phyloP scores from a whole-genome alignment of 2,888 invertebrate species.

The Eugnorisma glareosa region DNA sequence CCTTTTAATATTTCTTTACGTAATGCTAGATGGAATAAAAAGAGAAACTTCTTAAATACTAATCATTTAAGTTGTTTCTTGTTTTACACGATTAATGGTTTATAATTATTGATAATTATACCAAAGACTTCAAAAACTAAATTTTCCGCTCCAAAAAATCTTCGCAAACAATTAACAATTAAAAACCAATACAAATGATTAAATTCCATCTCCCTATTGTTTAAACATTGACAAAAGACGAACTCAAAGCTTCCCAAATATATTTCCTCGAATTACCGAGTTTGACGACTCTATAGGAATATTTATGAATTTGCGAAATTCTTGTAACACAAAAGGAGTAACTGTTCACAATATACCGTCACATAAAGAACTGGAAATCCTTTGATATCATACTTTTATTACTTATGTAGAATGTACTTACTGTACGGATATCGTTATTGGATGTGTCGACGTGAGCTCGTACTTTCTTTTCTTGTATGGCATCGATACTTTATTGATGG shows the following conservation, averaged over 20 bases:
- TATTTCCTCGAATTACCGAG: conserved; percentile 60
- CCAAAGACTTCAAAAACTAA: neutral
- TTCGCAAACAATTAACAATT: conserved; percentile 20
- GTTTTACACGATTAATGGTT: neutral
- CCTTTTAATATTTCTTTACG: neutral
- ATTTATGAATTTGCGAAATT: conserved; percentile 72
- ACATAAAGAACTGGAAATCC: conserved; percentile 77
- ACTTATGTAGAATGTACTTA: conserved; percentile 64
- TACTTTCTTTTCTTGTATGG: conserved; percentile 52
- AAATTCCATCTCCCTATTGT: conserved; percentile 52
- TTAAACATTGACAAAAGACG: conserved; percentile 58
- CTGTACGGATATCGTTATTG: conserved; percentile 59
- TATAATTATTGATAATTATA: neutral
- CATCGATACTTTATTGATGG: conserved; percentile 33
- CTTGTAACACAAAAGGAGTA: conserved; percentile 73
- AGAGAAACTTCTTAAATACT: neutral
- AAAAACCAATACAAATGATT: conserved; percentile 43
- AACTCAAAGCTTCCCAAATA: conserved; percentile 45
- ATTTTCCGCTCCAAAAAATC: conserved; percentile 24
- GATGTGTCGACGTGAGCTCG: conserved; percentile 55
- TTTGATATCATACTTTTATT: conserved; percentile 77
- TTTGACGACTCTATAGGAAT: conserved; percentile 67
- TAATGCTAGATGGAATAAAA: neutral
- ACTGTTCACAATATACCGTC: conserved; percentile 66
- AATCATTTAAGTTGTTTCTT: neutral